Conservation (phyloP, 1,140 invertebrate species). For the Danaus melanippus region DNA sequence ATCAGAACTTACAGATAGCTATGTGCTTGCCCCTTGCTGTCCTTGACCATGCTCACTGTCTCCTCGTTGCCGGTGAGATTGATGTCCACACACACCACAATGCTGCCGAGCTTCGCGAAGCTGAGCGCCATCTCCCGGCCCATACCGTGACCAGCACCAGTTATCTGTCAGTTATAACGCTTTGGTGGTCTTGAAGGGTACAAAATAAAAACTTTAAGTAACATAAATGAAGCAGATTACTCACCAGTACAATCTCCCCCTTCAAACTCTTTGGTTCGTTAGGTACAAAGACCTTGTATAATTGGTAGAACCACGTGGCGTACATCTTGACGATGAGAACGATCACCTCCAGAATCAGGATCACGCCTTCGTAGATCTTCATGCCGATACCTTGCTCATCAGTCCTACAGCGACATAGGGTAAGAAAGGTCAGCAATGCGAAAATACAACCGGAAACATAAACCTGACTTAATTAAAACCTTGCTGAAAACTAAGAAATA, state of each 20-base stretch:
- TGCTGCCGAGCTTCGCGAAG: conserved; percentile 42
- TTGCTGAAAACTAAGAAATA: too few relatives aligned
- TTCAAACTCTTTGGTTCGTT: conserved; percentile 74
- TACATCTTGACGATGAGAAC: conserved; percentile 54
- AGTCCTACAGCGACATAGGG: conserved; percentile 33
- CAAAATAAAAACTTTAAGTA: too few relatives aligned
- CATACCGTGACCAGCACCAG: conserved; percentile 92
- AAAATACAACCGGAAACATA: too few relatives aligned
- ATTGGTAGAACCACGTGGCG: conserved; percentile 43
- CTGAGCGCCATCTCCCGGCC: conserved; percentile 82
- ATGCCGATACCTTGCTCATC: conserved; percentile 60
- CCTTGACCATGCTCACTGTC: conserved; percentile 48
- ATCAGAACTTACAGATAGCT: conserved; percentile 40
- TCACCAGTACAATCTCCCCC: conserved; percentile 78
- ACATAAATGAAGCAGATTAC: conserved; percentile 22
- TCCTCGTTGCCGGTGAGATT: conserved; percentile 48
- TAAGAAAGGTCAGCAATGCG: too few relatives aligned
- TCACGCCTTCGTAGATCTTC: conserved; percentile 54
- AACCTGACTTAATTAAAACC: too few relatives aligned
- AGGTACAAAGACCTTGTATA: conserved; percentile 56
- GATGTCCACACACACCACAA: conserved; percentile 53
- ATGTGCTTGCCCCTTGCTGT: conserved; percentile 45
- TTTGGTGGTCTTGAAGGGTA: not conserved
- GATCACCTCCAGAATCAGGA: conserved; percentile 41
- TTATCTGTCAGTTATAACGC: conserved; percentile 75